Evolutionary conservation across 30 jellyfish, hydroid and myxozoan genomes (phyloP), one percentile per base, ranked within the genome.

Genomic region (Pelagia noctiluca): DNA sequence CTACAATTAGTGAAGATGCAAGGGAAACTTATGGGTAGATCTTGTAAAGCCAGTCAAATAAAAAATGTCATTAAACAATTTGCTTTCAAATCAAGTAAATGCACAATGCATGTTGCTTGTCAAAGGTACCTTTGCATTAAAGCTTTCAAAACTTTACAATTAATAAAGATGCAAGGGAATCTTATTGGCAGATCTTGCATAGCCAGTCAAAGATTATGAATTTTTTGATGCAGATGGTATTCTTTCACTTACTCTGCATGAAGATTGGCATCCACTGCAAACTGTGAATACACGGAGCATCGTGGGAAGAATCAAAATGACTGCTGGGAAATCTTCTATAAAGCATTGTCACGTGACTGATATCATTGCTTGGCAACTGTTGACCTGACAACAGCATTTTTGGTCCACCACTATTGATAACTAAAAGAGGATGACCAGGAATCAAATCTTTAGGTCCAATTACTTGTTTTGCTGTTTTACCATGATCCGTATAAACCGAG

Each of bases 231-330:
- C 12, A 13, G n/a, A n/a, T n/a, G n/a, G n/a, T n/a, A n/a, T n/a
- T n/a, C n/a, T n/a, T n/a, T n/a, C 21, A 33, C 90, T 69, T 52
- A 94, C 99, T 96, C 76, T 78, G 78, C 57, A 86, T 69, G 80
- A 42, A 88, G 32, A 88, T 63, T 30, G 99, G 99, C 71, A 87
- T 62, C 97, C 94, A 82, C 66, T 83, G 96, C 87, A 94, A 68
- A 64, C 96, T 94, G 63, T 94, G 99, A 16, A 94, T 46, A 54
- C 76, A 33, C 1, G 60, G 73, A 63, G 82, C 78, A 23, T 85
- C 90, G 4, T 74, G 57, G 3, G 75, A 8, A 30, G 21, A 18
- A 24, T 90, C 86, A 2, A 75, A 13, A 23, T 36, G 93, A 24
- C 62, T 67, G 26, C 30, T 54, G 32, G 63, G 62, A 50, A 92